A percentile compares a stretch with the other conserved stretches of the same genome.
These are phyloP conservation scores for Unio pictorum DNA, from an alignment of 2,888 invertebrate genomes.

Conservation along the genomic window DNA sequence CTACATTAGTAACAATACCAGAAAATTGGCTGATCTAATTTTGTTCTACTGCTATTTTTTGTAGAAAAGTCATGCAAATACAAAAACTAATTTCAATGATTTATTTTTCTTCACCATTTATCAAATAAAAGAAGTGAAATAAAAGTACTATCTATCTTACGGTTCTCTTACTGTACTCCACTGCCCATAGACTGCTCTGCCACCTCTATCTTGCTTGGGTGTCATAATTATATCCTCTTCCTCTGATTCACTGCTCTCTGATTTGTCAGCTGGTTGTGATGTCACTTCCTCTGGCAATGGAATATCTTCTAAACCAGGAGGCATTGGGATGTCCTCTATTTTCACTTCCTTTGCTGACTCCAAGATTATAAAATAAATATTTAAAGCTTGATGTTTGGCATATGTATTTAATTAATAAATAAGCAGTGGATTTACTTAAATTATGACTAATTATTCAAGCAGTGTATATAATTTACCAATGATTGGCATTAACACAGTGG, in stretches of 20 bases:
- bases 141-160: constrained; percentile 7
- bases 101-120: not conserved
- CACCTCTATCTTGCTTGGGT: constrained; percentile 26
- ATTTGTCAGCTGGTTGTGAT: constrained; percentile 8
- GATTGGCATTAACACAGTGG: no score
- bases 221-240: constrained; percentile 9
- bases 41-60: not conserved
- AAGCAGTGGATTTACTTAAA: no score
- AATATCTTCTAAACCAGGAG: constrained; percentile 27
- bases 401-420: no score
- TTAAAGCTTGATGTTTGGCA: not conserved
- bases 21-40: no score
- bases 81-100: not conserved
- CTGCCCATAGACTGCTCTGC: constrained; percentile 31
- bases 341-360: constrained; percentile 5
- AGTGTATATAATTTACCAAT: no score
- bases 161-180: constrained; percentile 30
- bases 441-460: no score
- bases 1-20: no score
- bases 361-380: not conserved
- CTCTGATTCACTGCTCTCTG: constrained; percentile 15
- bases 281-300: constrained; percentile 33
- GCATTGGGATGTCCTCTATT: constrained; percentile 26
- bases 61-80: not conserved
- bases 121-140: not conserved